Evolutionary conservation across 2,888 invertebrate genomes (phyloP).

Genomic region (Spilarctia lutea): DNA sequence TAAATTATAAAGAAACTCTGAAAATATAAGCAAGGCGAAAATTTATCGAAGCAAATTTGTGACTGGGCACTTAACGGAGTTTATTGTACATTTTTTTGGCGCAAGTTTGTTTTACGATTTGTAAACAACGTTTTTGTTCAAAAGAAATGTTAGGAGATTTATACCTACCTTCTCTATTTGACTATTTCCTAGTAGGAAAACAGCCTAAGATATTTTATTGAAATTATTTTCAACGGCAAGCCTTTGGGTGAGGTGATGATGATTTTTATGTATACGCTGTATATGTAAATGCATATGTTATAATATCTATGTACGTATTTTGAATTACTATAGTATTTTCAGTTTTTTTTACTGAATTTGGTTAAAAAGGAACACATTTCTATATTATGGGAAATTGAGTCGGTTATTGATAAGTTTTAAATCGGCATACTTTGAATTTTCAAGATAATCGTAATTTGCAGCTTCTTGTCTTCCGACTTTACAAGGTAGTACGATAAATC

Average conservation of each 20-base stretch:
- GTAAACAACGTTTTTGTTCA: conserved; percentile 7
- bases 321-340: too few relatives aligned
- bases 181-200: neutral
- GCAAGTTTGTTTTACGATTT: conserved; percentile 17
- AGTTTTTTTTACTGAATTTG: neutral
- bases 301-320: too few relatives aligned
- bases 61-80: conserved; percentile 20
- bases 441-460: neutral
- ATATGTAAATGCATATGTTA: too few relatives aligned
- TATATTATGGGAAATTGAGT: neutral
- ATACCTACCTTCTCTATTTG: neutral
- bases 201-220: neutral
- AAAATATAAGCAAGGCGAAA: conserved; percentile 20
- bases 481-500: neutral
- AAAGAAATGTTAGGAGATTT: neutral
- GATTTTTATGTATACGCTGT: neutral
- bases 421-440: neutral
- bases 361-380: neutral
- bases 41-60: conserved; percentile 22
- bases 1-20: conserved; percentile 24
- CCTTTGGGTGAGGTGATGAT: too few relatives aligned
- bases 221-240: neutral
- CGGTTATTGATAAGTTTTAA: neutral
- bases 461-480: neutral
- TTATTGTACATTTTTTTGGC: conserved; percentile 13